Base-by-base conservation (phyloP, 2,797 vertebrate species). In the Megalops cyprinoides region DNA sequence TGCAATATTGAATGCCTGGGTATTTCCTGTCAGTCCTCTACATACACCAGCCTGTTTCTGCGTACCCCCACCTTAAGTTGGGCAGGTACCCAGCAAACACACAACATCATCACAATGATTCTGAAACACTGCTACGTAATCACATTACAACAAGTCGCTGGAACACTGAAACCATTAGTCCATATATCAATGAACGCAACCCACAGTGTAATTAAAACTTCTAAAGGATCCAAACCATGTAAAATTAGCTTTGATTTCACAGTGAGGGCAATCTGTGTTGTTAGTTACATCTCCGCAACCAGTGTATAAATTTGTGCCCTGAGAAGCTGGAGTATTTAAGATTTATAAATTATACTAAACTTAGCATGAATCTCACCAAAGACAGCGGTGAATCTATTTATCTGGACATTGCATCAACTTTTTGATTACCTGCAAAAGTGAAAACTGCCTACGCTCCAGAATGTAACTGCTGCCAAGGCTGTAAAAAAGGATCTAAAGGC, bases 401-500 rank as follows among this genome's bases (percentile, higher is more conserved):
- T 37, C 62, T 67, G 65, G 65, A 42, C 65, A 69, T 69, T 69
- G 18, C 65, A 69, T 69, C 39, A 39, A 42, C 65, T 23, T 69
- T 69, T 39, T 69, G 65, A 69, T 69, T 69, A 1, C 34, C 65
- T 69, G 37, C 34, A 69, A 12, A 69, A 69, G 65, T 69, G 65
- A 69, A 69, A 62, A 39, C 42, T 69, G 15, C 65, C 42, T 39
- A 23, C 34, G 34, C 37, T 39, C 37, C 65, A 39, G 15, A 42
- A 1, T 18, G 20, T 39, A 37, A 69, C 15, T 10, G 37, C 65
- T 42, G 65, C 34, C 34, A 69, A 23, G 34, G 31, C 34, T 39
- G 42, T 39, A 37, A 39, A 39, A 39, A 69, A 5, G 65, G 65
- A 37, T 39, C 18, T 69, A 12, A 69, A 69, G 15, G 18, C 62